Evolutionary conservation across 2,888 invertebrate genomes (phyloP), one percentile per base, ranked within the genome.

Genomic region (Pristionchus maxplancki): DNA sequence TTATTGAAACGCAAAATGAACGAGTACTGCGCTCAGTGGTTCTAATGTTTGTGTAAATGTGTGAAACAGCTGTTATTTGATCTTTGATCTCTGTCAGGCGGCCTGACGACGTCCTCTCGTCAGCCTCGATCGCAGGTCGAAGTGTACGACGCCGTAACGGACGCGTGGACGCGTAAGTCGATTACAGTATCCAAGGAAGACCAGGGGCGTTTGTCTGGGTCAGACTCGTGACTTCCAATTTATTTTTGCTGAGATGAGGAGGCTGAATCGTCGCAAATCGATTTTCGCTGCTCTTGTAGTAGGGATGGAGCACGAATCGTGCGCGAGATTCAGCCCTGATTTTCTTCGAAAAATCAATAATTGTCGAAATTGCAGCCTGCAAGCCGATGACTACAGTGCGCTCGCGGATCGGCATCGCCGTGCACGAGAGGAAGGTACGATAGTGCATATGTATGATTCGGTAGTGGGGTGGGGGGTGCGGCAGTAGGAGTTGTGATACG

Each of bases 301-400:
- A n/a, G n/a, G n/a, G n/a, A n/a, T n/a, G n/a, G n/a, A n/a, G n/a
- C 44, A 58, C n/a, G 6, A 58, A 58, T 58, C 44, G 15, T 13
- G 5, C n/a, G n/a, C 58, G 58, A 58, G n/a, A n/a, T n/a, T n/a
- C n/a, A n/a, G n/a, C n/a, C n/a, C n/a, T n/a, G n/a, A n/a, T n/a
- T n/a, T n/a, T n/a, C n/a, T n/a, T n/a, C n/a, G n/a, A n/a, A n/a
- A n/a, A n/a, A n/a, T 37, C 24, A 28, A 71, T 71, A 5, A 71
- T 20, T 37, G 15, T 20, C 40, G 13, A 4, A 24, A 40, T 74
- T 78, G 48, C 88, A 62, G 31, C 81, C 20, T 44, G 53, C 31
- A 81, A 97, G 93, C 96, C 97, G 13, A 97, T 97, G 97, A 97
- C 96, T 15, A 97, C 97, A 96, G 96, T 97, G 90, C 96, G 97